Base-by-base conservation (phyloP, 2,797 vertebrate species). In the Antrozous pallidus region DNA sequence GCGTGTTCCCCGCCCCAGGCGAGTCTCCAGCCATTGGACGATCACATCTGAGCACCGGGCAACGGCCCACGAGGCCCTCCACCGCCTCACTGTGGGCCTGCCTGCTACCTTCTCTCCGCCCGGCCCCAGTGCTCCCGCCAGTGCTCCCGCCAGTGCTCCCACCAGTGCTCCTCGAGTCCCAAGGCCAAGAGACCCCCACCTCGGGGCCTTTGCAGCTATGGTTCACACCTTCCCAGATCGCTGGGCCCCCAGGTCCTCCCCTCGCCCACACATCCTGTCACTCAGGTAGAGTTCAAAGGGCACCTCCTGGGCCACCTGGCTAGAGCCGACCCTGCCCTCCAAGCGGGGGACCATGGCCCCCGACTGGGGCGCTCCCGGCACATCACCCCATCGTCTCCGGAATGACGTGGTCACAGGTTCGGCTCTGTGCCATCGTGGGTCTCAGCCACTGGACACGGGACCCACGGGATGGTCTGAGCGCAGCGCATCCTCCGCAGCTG, bases 401-500 rank as follows among this genome's bases (percentile, higher is more conserved):
- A 74, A 69, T 22, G 56, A 51, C 65, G 38, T n/a, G 28, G 33
- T 71, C 71, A 40, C 70, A 6, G 40, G 78, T 33, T 84, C 0
- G 0, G 18, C 42, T 24, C 18, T 8, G 40, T 0, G 0, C 40
- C 12, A 14, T 8, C 14, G 0, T 40, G 17, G 4, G 33, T 73
- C 63, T 38, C 24, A 3, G 13, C 26, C 36, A 7, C 91, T 9
- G 14, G 51, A 78, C 63, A 40, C 20, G 33, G 77, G 18, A 40
- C 36, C 7, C 28, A 11, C 0, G 16, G 22, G 54, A 73, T 63
- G 14, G 31, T 22, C 75, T 45, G 24, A 47, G n/a, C 5, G 3
- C 4, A 1, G 5, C 3, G 4, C 31, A 3, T 17, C 36, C 73
- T 71, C 67, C 8, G 49, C 56, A 73, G 79, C 88, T 31, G 33